These are phyloP conservation scores for Corbicula japonica DNA, from an alignment of 2,888 invertebrate species.

Conservation along the genomic window DNA sequence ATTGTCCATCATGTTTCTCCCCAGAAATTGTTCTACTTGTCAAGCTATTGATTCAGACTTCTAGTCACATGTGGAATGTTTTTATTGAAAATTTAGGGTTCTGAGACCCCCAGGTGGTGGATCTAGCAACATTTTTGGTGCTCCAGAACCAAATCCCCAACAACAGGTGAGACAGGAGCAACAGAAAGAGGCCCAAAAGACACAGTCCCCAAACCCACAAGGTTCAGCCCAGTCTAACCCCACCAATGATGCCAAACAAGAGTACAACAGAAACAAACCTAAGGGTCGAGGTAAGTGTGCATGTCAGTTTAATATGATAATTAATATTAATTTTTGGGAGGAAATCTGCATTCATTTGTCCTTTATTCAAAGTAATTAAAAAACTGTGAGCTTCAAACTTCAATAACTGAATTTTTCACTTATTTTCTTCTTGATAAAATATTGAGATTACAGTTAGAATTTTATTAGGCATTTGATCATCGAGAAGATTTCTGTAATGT, in stretches of 20 bases:
- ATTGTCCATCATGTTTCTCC: too few species aligned
- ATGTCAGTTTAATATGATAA: neutral
- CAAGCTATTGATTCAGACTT: too few species aligned
- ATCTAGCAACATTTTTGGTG: conserved; percentile 80
- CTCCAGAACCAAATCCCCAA: conserved; percentile 42
- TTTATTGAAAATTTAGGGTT: conserved; percentile 76
- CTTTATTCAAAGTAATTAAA: too few species aligned
- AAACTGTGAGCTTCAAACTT: neutral
- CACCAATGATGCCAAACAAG: conserved; percentile 16
- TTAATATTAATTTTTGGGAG: neutral
- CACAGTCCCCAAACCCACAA: conserved; percentile 9
- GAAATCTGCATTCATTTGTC: neutral
- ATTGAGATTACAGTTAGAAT: too few species aligned
- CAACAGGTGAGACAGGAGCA: conserved; percentile 33
- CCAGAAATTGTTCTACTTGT: too few species aligned
- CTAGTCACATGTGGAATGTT: too few species aligned
- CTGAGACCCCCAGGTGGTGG: conserved; percentile 79
- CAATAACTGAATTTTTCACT: conserved; percentile 1
- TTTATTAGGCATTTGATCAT: too few species aligned
- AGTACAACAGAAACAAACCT: conserved; percentile 43
- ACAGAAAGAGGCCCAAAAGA: conserved; percentile 30
- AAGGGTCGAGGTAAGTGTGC: conserved; percentile 27
- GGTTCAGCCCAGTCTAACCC: conserved; percentile 14
- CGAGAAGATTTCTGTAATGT: too few species aligned
- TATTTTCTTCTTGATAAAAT: too few species aligned